These are phyloP conservation scores for Vidua chalybeata DNA, from an alignment of 2,113 vertebrate genomes.

Conservation along the genomic window DNA sequence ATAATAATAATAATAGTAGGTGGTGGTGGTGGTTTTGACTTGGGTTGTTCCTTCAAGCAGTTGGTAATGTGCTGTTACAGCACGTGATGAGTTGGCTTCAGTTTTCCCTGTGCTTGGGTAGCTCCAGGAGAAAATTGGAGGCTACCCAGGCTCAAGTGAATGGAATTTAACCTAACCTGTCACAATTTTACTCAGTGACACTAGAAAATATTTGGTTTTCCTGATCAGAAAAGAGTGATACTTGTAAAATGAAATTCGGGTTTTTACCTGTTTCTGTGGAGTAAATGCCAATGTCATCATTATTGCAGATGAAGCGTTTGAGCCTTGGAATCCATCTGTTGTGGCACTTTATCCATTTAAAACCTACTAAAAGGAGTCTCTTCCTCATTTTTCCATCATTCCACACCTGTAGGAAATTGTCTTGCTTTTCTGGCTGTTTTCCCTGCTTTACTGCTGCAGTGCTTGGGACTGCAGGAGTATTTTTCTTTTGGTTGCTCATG, in stretches of 20 bases:
- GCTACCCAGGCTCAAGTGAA: not conserved
- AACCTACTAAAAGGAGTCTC: not conserved
- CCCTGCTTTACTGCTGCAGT: not conserved
- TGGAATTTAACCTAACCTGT: not conserved
- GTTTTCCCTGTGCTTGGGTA: not conserved
- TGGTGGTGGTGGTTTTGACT: too few relatives aligned
- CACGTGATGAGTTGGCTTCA: not conserved
- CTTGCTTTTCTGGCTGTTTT: not conserved
- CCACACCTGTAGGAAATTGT: not conserved
- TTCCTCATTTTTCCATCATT: not conserved
- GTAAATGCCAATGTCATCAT: fast-evolving
- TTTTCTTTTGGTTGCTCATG: not conserved
- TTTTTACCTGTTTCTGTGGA: not conserved
- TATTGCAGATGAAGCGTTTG: not conserved
- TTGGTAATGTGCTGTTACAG: not conserved
- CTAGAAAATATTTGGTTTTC: not conserved
- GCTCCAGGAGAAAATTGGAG: not conserved
- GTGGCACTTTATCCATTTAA: not conserved
- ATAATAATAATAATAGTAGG: too few relatives aligned
- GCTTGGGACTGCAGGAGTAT: not conserved
- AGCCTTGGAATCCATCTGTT: not conserved
- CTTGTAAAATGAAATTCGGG: not conserved
- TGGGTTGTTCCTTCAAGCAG: not conserved
- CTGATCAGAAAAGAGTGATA: not conserved
- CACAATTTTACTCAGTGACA: not conserved